Conservation (phyloP, 2,888 invertebrate genomes). For the Amaurobius ferox region DNA sequence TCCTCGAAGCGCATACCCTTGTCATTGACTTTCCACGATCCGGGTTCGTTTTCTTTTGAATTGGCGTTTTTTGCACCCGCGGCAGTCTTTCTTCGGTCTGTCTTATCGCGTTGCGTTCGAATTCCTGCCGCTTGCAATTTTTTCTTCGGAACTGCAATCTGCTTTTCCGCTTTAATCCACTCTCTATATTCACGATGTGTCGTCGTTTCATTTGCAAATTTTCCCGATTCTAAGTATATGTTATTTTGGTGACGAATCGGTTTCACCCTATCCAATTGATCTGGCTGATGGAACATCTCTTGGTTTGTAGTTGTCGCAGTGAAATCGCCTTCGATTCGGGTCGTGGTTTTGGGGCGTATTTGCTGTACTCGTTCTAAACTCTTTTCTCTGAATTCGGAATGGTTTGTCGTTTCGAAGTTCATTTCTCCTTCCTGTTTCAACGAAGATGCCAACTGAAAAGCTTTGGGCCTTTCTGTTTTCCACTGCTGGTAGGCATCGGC, state of each 20-base stretch:
- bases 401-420: constrained; percentile 71
- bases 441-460: constrained; percentile 27
- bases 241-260: constrained; percentile 59
- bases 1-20: not conserved
- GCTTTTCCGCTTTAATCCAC: constrained; percentile 64
- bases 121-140: constrained; percentile 50
- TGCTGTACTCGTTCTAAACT: constrained; percentile 35
- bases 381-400: constrained; percentile 39
- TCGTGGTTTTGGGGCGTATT: constrained; percentile 55
- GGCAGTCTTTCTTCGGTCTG: constrained; percentile 5
- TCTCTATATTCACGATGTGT: constrained; percentile 57
- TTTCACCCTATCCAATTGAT: constrained; percentile 27
- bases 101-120: not conserved
- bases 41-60: not conserved
- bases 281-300: constrained; percentile 44
- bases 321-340: constrained; percentile 62
- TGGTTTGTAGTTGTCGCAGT: constrained; percentile 58
- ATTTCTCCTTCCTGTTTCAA: constrained; percentile 71
- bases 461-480: constrained; percentile 31
- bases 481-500: constrained; percentile 36
- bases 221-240: constrained; percentile 46
- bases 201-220: constrained; percentile 60
- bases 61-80: not conserved
- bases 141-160: constrained; percentile 50
- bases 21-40: not conserved